Percentiles rank a stretch among this genome's conserved stretches.
Conservation (phyloP, 2,888 invertebrate genomes). For the Sialis fuliginosa region DNA sequence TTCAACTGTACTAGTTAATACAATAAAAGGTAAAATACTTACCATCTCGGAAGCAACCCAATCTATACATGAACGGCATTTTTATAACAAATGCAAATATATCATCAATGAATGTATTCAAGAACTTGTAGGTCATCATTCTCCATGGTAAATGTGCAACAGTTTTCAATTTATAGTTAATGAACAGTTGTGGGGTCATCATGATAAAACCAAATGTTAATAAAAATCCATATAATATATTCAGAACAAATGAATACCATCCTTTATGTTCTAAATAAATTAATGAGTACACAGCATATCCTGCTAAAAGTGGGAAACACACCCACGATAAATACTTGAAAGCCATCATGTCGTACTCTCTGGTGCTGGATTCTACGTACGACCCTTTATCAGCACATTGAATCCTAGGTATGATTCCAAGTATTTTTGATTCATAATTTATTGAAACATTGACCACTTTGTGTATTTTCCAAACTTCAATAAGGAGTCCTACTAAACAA, state of each 20-base stretch:
- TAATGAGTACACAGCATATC: slow-evolving; percentile 91
- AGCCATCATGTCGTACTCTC: slow-evolving; percentile 84
- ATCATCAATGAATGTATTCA: slow-evolving; percentile 99
- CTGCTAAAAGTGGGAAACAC: slow-evolving; percentile 79
- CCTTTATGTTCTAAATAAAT: slow-evolving; percentile 95
- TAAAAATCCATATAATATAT: slow-evolving; percentile 94
- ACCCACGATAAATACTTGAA: slow-evolving; percentile 94
- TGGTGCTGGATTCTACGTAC: slow-evolving; percentile 87
- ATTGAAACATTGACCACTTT: slow-evolving; percentile 80
- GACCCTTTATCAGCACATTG: slow-evolving; percentile 87
- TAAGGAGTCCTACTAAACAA: slow-evolving; percentile 84
- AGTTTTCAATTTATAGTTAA: slow-evolving; percentile 97
- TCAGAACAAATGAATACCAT: slow-evolving; percentile 96
- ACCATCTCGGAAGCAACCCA: slow-evolving; percentile 96
- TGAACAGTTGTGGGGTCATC: slow-evolving; percentile 99
- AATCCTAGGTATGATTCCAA: slow-evolving; percentile 67
- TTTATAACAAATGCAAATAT: slow-evolving; percentile 99
- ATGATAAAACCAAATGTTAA: slow-evolving; percentile 98
- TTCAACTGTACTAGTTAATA: background rate
- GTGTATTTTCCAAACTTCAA: slow-evolving; percentile 98
- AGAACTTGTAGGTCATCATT: slow-evolving; percentile 98
- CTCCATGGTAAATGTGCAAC: slow-evolving; percentile 99
- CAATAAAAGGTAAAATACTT: slow-evolving; percentile 14
- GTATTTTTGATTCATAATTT: slow-evolving; percentile 49
- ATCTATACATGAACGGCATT: slow-evolving; percentile 97